These are phyloP conservation scores for Thunnus albacares DNA, from an alignment of 2,797 vertebrate genomes.

Conservation along the genomic window DNA sequence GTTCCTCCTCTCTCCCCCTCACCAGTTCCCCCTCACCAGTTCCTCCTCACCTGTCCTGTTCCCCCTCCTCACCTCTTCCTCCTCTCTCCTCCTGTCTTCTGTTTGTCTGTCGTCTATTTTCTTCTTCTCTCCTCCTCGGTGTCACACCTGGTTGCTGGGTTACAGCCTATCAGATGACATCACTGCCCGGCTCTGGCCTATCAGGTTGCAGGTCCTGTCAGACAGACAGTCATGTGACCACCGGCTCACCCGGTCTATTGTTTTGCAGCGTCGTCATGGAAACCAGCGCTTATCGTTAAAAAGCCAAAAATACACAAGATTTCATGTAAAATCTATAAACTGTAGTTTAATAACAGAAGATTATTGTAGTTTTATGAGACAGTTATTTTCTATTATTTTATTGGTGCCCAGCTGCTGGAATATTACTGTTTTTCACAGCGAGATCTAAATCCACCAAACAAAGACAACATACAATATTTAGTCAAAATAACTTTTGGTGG, in stretches of 20 bases:
- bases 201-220: conserved; percentile 44
- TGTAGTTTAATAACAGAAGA: no score
- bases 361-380: no score
- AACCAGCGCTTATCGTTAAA: background rate
- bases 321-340: no score
- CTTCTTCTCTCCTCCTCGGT: conserved; percentile 16
- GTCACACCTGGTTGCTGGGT: conserved; percentile 39
- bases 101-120: background rate
- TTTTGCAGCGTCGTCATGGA: conserved; percentile 6
- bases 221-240: conserved; percentile 51
- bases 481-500: no score
- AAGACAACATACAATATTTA: no score
- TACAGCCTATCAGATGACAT: conserved; percentile 56
- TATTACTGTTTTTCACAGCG: no score
- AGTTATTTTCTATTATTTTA: no score
- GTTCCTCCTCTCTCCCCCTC: background rate
- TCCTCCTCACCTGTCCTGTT: background rate
- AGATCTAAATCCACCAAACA: no score
- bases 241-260: conserved; percentile 50
- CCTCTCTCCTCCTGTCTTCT: background rate
- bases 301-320: no score
- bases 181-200: conserved; percentile 29
- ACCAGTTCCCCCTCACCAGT: background rate
- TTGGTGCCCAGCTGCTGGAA: no score
- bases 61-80: background rate